Conservation (phyloP, 2,113 vertebrate genomes). For the Ciconia maguari region DNA sequence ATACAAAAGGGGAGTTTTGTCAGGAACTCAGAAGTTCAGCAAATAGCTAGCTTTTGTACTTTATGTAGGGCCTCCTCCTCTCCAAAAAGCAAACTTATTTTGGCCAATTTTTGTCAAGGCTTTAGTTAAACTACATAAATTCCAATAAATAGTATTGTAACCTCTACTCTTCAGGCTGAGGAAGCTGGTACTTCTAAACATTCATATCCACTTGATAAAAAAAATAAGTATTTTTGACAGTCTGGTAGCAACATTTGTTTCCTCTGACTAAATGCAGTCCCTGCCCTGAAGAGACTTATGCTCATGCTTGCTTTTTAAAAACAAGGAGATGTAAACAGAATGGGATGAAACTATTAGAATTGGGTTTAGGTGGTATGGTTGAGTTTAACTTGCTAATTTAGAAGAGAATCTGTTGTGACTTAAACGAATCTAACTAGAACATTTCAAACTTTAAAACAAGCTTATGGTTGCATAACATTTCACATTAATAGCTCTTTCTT, state of each 20-base stretch:
- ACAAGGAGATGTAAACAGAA: background rate
- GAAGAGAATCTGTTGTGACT: background rate
- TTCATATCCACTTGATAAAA: background rate
- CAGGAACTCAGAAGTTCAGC: background rate
- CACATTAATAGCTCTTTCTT: background rate
- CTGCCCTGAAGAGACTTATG: background rate
- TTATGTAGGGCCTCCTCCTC: background rate
- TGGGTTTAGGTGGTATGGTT: background rate
- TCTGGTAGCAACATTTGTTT: background rate
- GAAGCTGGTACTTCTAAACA: background rate
- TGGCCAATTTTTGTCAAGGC: background rate
- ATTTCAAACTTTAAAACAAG: slow-evolving; percentile 26
- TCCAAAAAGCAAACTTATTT: background rate
- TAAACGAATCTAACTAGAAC: background rate
- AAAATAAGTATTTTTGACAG: background rate
- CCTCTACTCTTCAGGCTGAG: background rate
- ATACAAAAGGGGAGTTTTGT: background rate
- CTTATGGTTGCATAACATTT: slow-evolving; percentile 25
- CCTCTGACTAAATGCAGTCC: background rate
- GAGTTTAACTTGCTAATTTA: slow-evolving; percentile 1
- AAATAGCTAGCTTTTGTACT: background rate
- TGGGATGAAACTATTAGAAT: background rate
- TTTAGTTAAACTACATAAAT: background rate
- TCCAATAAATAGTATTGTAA: background rate
- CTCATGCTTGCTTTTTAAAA: background rate